Evolutionary conservation across 2,888 invertebrate genomes (phyloP).

Genomic region (Cheiracanthium punctorium): DNA sequence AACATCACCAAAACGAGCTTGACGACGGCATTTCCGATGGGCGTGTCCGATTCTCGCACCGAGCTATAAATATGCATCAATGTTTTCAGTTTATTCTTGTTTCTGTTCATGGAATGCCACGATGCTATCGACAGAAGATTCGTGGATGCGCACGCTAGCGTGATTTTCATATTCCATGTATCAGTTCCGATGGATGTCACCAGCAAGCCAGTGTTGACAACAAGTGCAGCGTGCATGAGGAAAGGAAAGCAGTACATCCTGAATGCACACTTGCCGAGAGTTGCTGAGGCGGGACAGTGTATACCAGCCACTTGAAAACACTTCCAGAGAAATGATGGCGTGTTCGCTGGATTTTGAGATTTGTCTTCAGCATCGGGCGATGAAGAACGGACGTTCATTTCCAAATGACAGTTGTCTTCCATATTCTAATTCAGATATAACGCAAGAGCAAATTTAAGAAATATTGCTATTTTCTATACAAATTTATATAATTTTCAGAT

Average conservation of each 20-base stretch:
- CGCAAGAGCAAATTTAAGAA: no score
- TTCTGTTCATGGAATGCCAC: constrained; percentile 17
- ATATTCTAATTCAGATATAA: no score
- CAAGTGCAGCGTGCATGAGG: constrained; percentile 18
- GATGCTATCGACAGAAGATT: constrained; percentile 25
- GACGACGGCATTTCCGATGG: background rate
- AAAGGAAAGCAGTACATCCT: constrained; percentile 26
- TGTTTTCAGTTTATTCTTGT: background rate
- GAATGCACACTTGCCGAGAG: background rate
- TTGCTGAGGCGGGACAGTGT: background rate
- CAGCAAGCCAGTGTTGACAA: constrained; percentile 1
- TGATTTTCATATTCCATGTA: constrained; percentile 22
- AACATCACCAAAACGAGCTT: background rate
- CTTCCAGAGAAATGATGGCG: background rate
- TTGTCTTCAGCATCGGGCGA: no score
- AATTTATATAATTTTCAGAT: no score
- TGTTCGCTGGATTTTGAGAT: background rate
- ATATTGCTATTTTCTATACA: no score
- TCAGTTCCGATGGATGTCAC: background rate
- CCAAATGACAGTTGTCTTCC: no score
- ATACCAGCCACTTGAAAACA: background rate
- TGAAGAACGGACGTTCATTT: no score
- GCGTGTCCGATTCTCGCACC: background rate
- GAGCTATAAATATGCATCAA: background rate
- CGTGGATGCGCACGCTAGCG: constrained; percentile 17